These are phyloP conservation scores for Chiloscyllium punctatum DNA, from an alignment of 2,797 vertebrate species.

Conservation along the genomic window DNA sequence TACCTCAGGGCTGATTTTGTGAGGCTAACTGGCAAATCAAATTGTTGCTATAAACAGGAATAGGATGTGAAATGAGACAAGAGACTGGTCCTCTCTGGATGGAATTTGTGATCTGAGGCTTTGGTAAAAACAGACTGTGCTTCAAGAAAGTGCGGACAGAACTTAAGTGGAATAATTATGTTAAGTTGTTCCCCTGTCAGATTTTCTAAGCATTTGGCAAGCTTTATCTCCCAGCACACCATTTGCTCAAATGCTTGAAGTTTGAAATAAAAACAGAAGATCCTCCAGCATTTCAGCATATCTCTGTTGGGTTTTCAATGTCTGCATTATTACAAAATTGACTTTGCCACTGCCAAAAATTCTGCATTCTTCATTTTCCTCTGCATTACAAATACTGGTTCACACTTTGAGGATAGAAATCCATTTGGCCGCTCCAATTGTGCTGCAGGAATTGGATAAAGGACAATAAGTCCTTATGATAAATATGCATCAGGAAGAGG, in stretches of 20 bases:
- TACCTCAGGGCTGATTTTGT: neutral
- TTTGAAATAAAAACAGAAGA: neutral
- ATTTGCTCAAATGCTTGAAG: neutral
- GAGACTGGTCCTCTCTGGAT: neutral
- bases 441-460: neutral
- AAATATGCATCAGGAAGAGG: neutral
- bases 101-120: neutral
- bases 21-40: neutral
- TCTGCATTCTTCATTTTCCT: neutral
- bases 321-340: neutral
- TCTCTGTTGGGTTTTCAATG: neutral
- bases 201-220: neutral
- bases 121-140: neutral
- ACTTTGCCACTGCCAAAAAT: neutral
- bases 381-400: neutral
- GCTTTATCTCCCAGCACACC: neutral
- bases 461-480: neutral
- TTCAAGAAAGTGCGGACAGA: neutral
- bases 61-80: neutral
- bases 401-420: neutral
- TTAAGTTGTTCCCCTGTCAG: neutral
- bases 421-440: neutral
- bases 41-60: neutral
- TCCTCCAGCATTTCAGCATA: neutral
- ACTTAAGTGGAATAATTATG: constrained; percentile 22